Evolutionary conservation across 2,888 invertebrate species (phyloP), one percentile per base, ranked within the genome.

Genomic region (Ariolimax columbianus): DNA sequence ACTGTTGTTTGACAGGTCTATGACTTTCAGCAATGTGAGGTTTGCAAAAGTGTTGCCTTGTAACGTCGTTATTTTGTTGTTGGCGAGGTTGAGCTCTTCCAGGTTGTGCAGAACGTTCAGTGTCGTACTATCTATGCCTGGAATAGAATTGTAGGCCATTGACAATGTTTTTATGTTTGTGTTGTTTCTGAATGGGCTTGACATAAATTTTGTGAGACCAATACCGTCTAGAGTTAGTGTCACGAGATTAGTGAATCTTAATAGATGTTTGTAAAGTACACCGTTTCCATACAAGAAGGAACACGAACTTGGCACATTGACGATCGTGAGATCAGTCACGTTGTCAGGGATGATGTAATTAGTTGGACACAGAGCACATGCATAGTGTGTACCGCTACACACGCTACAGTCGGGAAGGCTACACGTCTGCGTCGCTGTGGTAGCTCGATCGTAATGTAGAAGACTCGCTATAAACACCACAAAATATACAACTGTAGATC

Each of bases 111-210:
- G n/a, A 17, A 23, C n/a, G 36, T 38, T 19, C 14, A 72, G 33
- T n/a, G 9, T 23, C 0, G 19, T 19, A 26, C 26, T 23, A 23
- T 7, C 36, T 9, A 63, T 23, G 3, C 59, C 55, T 26, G 26
- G 40, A 63, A 63, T 63, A 63, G 6, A n/a, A n/a, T 77, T 77
- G 33, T 77, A 33, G 2, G 82, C 82, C 63, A 83, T 6, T 3
- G 82, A 75, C 23, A 83, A 17, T 59, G 47, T n/a, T 38, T 66
- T 83, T n/a, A 83, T 40, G 11, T 75, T 83, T 26, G 40, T 23
- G 40, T 36, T 63, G n/a, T 59, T 36, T 17, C 3, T 1, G 40
- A 80, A 80, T 23, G 36, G 30, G n/a, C 40, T 17, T 1, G 14
- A 11, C 19, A 43, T 4, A 9, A 80, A 70, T 9, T 6, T 6